Evolutionary conservation across 2,113 vertebrate genomes (phyloP), one percentile per base, ranked within the genome.

Genomic region (Antechinus flavipes): DNA sequence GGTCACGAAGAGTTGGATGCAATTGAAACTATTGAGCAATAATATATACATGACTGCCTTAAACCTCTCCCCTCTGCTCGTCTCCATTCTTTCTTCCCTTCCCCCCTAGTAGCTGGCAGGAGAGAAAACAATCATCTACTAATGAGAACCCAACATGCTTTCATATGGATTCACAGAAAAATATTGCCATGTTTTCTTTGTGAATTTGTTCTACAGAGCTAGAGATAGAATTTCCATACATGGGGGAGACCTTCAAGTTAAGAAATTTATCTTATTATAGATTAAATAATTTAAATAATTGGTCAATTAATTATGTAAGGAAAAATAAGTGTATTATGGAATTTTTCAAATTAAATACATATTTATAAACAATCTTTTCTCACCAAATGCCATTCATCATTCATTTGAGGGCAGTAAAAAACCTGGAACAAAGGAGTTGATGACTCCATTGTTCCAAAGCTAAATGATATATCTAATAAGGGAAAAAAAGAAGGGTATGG

Each of bases 381-480:
- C 97, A 47, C 50, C 58, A 84, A 97, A 97, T 94, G 91, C 96
- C 97, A 96, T 97, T 97, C 96, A 95, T 96, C 97, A 96, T 97
- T 97, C 96, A 95, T 94, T 95, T 96, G 54, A 92, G 90, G 93
- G 96, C 93, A 95, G 95, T 97, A 96, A 97, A 97, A 96, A 98
- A 97, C 94, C 95, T 95, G 54, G 16, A 97, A 98, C 98, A 98
- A 97, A 56, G 95, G 97, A 96, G 96, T 98, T 96, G 95, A 97
- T 97, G 97, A 97, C 96, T 52, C 90, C 97, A 98, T 98, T 97
- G 97, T 97, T 98, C 98, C 97, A 89, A 98, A 98, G 96, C 94
- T 96, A 98, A 98, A 98, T 98, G 96, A 94, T 96, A 95, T 98
- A 98, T 98, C 98, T 98, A 98, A 97, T 95, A 97, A 98, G 96